A percentile compares a stretch with the other conserved stretches of the same genome.
Conservation (phyloP, 2,113 vertebrate species). For the Chionis minor region DNA sequence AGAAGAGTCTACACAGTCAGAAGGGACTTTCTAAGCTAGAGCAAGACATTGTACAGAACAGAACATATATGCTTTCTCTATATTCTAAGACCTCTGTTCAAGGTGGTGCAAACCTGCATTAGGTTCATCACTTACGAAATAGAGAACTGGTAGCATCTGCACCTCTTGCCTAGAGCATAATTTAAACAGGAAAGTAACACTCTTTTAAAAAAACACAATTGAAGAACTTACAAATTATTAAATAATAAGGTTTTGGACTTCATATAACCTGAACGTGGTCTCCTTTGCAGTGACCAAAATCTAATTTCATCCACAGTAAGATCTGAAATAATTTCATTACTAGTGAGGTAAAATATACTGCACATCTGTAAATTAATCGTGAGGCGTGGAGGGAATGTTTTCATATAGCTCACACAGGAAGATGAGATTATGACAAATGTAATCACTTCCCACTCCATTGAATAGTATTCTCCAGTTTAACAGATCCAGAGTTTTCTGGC, state of each 20-base stretch:
- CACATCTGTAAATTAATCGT: not conserved
- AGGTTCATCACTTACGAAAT: not conserved
- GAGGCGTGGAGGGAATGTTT: not conserved
- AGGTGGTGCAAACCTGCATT: not conserved
- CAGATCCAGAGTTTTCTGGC: not conserved
- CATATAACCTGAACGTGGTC: not conserved
- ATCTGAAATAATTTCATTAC: constrained; percentile 5
- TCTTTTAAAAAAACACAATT: not conserved
- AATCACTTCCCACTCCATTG: not conserved
- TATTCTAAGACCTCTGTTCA: not conserved
- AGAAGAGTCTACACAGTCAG: not conserved
- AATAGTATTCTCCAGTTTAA: not conserved
- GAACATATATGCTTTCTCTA: not conserved
- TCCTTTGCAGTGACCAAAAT: not conserved
- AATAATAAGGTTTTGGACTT: not conserved
- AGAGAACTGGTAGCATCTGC: not conserved
- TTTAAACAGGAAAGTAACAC: not conserved
- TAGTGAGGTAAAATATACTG: not conserved
- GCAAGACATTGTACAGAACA: not conserved
- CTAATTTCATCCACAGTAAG: not conserved
- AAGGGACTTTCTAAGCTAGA: not conserved
- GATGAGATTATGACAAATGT: not conserved
- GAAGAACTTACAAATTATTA: not conserved
- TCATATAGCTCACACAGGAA: not conserved
- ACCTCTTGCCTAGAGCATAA: not conserved